Base-by-base conservation (phyloP, 2,888 invertebrate species). In the Drosophila cracens region DNA sequence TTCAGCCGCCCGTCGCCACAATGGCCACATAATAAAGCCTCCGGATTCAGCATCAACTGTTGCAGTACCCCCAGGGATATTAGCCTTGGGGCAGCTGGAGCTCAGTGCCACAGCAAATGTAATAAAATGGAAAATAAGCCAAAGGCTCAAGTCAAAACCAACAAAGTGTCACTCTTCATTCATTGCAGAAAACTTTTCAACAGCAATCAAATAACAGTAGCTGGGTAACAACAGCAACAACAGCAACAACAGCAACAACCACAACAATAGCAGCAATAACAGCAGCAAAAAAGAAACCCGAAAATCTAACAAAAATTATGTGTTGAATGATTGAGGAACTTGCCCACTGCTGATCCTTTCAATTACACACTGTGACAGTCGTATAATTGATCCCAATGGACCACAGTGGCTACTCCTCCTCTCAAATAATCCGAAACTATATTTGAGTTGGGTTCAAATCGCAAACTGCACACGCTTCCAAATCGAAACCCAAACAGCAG, bases 311-410 rank as follows among this genome's bases (percentile, higher is more conserved):
- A 69, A 69, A 67, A 67, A 68, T 63, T 10, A 77, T 68, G 67
- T 70, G 60, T 68, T 51, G 70, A 68, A 70, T 58, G 71, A 53
- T 61, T 34, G 71, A 21, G 59, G 57, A 73, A 76, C 65, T 64
- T 69, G 49, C 49, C 74, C 79, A n/a, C 33, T 18, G 38, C 64
- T 84, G 89, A 84, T 90, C 90, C 88, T 90, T 87, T 90, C 87
- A 87, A 90, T 87, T 87, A 90, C 89, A 84, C 89, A 90, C 86
- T 87, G 87, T 87, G 87, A 87, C 87, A 90, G 88, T 81, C 90
- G 58, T 77, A 87, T 87, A 87, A 87, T 87, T 90, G 89, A 89
- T 90, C 87, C 87, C 90, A 75, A 76, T 76, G 90, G 87, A 87
- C 85, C 74, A 43, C 75, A 79, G 59, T 60, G 60, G 69, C 29